Base-by-base conservation (phyloP, 2,888 invertebrate species). In the Dicyrtoma fusca region DNA sequence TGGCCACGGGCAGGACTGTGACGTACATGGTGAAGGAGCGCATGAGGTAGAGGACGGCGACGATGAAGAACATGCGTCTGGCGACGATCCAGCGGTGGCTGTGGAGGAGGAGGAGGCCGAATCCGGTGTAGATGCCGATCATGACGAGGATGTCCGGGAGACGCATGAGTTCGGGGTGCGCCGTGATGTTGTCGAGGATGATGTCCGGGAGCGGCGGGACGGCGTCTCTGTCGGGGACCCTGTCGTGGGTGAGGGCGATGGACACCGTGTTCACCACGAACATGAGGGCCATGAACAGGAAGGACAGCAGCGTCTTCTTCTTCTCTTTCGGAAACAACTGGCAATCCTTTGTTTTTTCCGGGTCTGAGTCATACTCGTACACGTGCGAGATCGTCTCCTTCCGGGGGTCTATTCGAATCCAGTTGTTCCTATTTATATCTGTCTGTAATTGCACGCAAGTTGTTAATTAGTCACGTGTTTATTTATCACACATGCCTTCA, bases 101-200 rank as follows among this genome's bases (percentile, higher is more conserved):
- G 77, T 86, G 85, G 65, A 84, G 81, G 47, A 84, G 71, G 45
- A 84, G 81, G 26, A 84, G 77, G 42, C 83, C 49, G 49, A 83
- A 76, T 53, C 82, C 81, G 17, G 81, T 77, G 68, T 81, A 79
- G 65, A 83, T 82, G 11, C 82, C 81, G 53, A 82, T 75, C 42
- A 86, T 82, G 79, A 86, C 84, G 69, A 85, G 79, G 73, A 83
- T 82, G 76, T 86, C 86, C 11, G 85, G 84, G 42, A 84, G 82
- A 71, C 81, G 81, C 69, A 85, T 82, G 13, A 84, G 84, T 82
- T 83, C 83, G 13, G 83, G 82, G 68, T 82, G 81, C 59, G 83
- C 74, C 4, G 83, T 82, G 23, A 84, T 81, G 66, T 82, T 80
- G 69, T 83, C 83, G 73, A 86, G 84, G 23, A 84, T 81, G 42